Percentiles rank a stretch among this genome's conserved stretches.
phyloP scores from a whole-genome alignment of 2,888 invertebrate species.

The Pheosia gnoma region DNA sequence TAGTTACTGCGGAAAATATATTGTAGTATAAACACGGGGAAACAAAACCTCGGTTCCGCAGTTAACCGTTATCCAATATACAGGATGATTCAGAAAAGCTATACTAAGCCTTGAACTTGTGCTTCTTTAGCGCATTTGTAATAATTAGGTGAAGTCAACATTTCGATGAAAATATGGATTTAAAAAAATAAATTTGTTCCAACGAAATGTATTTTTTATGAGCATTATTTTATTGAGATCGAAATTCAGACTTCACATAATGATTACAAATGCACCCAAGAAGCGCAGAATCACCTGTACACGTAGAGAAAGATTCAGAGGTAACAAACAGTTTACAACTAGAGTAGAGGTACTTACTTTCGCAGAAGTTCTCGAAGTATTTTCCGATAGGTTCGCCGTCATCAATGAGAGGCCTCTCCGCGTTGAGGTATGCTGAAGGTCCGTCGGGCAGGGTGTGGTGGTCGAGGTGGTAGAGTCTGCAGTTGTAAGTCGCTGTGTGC shows the following conservation, averaged over 20 bases:
- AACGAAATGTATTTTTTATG: too few relatives aligned
- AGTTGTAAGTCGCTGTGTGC: slow-evolving; percentile 93
- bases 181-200: too few relatives aligned
- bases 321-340: slow-evolving; percentile 8
- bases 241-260: too few relatives aligned
- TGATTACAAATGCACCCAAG: too few relatives aligned
- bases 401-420: slow-evolving; percentile 94
- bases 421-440: slow-evolving; percentile 94
- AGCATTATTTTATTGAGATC: too few relatives aligned
- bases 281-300: too few relatives aligned
- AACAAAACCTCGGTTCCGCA: not conserved
- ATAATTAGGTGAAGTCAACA: too few relatives aligned
- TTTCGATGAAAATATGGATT: too few relatives aligned
- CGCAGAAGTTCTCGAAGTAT: slow-evolving; percentile 96
- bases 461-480: slow-evolving; percentile 95
- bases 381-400: slow-evolving; percentile 95
- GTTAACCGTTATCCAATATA: not conserved
- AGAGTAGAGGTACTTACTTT: slow-evolving; percentile 85
- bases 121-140: too few relatives aligned
- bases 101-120: too few relatives aligned
- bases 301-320: not conserved
- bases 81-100: too few relatives aligned
- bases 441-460: slow-evolving; percentile 96
- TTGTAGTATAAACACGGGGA: not conserved
- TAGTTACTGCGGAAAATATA: slow-evolving; percentile 27